phyloP scores from a whole-genome alignment of 2,113 vertebrate genomes.

The Dasyurus viverrinus region DNA sequence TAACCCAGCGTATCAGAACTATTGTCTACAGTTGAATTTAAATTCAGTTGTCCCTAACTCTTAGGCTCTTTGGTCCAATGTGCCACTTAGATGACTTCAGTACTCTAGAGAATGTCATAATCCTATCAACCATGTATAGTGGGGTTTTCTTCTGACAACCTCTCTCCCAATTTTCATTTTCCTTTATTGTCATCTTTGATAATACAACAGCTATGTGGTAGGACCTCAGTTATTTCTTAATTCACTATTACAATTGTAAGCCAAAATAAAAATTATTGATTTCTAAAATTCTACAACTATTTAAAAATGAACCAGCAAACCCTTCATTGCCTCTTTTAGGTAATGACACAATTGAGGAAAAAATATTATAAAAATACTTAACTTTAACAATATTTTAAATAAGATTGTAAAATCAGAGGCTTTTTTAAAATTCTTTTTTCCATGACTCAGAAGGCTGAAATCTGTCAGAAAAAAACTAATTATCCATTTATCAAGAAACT shows the following conservation, averaged over 20 bases:
- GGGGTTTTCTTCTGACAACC: no score
- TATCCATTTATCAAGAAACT: no score
- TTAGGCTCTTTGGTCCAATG: no score
- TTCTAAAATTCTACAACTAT: constrained; percentile 23
- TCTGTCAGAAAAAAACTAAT: no score
- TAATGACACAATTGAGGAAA: background rate
- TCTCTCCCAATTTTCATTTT: background rate
- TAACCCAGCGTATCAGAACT: no score
- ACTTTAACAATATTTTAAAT: background rate
- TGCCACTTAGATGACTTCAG: background rate
- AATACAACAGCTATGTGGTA: background rate
- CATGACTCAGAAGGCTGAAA: background rate
- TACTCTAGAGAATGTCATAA: background rate
- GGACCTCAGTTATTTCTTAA: background rate
- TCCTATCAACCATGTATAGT: no score
- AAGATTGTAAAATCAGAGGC: background rate
- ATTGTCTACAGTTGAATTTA: no score
- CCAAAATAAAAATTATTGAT: background rate
- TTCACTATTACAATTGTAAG: background rate
- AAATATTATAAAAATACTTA: background rate
- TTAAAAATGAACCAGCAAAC: constrained; percentile 49
- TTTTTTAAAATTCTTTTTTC: background rate
- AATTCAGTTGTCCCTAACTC: no score
- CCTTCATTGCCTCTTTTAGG: constrained; percentile 71
- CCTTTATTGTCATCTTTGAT: background rate